Base-by-base conservation (phyloP, 1,140 invertebrate genomes). In the Drosophila pseudoobscura region DNA sequence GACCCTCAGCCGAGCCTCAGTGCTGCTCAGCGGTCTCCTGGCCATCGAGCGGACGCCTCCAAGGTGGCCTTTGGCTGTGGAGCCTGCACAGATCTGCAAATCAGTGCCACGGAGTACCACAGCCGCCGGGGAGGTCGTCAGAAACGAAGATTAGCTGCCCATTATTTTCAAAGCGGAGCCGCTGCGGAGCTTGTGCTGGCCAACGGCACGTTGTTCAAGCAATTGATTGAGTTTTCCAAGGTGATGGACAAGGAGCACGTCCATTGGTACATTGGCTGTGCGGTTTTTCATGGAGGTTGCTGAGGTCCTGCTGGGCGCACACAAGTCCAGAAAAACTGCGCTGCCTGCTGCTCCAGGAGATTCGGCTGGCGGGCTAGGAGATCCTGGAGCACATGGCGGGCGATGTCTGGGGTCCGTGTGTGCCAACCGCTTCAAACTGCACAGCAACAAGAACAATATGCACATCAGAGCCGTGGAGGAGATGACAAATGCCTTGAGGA, bases 371-470 rank as follows among this genome's bases (percentile, higher is more conserved):
- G 11, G 94, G 94, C 45, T 93, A 93, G 26, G 91, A 93, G 60
- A 92, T 94, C 45, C 92, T 97, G 26, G 96, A 97, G 78, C 96
- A 96, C 78, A 94, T 95, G 76, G 93, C 95, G 8, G 95, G 95
- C 53, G 95, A 96, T 70, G 91, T 83, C 6, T 97, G 96, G 96
- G 96, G 96, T 31, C 92, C 93, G 1, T 96, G 1, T 92, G 97
- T 89, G 96, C 96, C 26, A 98, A 97, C 91, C 95, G 97, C 93
- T 97, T 96, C 64, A 97, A 97, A 57, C 91, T 97, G 63, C 97
- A 98, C 80, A 97, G 95, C 92, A 96, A 98, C 92, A 92, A 94
- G 43, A 95, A 95, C 71, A 97, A 97, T 93, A 96, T 96, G 6
- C 92, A 94, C 63, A 90, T 97, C n/a, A 94, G 93, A 57, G 95